A percentile compares a stretch with the other conserved stretches of the same genome.
Conservation (phyloP, 37 sponge, comb jelly and placozoan genomes). For the Bolinopsis microptera region DNA sequence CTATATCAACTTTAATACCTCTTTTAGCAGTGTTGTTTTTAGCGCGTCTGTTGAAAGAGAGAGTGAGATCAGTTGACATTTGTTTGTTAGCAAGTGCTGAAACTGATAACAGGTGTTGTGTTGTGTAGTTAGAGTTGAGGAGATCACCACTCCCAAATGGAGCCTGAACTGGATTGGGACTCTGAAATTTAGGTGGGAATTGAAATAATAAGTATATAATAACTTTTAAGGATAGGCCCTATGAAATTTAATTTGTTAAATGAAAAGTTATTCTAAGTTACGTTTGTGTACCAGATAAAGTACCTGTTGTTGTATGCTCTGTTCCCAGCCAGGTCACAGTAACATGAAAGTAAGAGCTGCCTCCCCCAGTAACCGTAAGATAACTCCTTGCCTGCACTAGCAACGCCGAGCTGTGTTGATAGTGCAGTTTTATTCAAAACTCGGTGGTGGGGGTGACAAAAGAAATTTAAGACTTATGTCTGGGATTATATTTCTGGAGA, state of each 20-base stretch:
- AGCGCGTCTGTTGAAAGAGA: slow-evolving; percentile 9
- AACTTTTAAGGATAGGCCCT: no score
- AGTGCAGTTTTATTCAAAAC: no score
- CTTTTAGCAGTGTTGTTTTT: background rate
- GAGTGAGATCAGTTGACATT: slow-evolving; percentile 57
- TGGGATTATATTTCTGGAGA: no score
- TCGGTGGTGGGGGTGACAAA: no score
- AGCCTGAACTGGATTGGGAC: background rate
- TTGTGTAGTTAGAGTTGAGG: slow-evolving; percentile 49
- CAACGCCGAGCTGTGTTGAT: no score
- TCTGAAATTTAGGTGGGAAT: no score
- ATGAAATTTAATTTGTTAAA: no score
- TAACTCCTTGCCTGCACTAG: no score
- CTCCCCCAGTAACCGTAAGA: slow-evolving; percentile 14
- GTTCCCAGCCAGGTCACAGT: slow-evolving; percentile 11
- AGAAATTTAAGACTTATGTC: no score
- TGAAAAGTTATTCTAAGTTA: no score
- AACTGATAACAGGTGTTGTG: slow-evolving; percentile 23
- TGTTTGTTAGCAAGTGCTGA: slow-evolving; percentile 56
- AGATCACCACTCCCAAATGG: slow-evolving; percentile 55
- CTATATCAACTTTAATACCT: slow-evolving; percentile 13
- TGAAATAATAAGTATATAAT: no score
- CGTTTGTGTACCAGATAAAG: no score
- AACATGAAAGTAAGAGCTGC: slow-evolving; percentile 60
- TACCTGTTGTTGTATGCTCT: slow-evolving; percentile 20